Base-by-base conservation (phyloP, 2,113 vertebrate species). In the Calonectris borealis region DNA sequence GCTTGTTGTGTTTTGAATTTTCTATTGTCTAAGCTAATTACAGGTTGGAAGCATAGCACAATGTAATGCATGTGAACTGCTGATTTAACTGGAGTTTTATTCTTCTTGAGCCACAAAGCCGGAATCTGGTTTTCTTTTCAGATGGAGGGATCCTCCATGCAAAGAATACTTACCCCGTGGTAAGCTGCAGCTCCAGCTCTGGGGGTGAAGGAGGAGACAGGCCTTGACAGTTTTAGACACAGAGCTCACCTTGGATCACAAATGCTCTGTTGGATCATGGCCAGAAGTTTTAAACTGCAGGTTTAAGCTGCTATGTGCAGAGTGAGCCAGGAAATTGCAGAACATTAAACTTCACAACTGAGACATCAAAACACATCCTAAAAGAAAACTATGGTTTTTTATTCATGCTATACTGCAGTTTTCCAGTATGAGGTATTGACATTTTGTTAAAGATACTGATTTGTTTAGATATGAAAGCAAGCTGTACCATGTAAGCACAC, bases 21-120 rank as follows among this genome's bases (percentile, higher is more conserved):
- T 86, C 86, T 89, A 54, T 94, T 96, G 90, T 93, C 83, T 90
- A 64, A 90, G 73, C 78, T 97, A 97, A 97, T 96, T 93, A 75
- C 64, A 86, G 54, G 60, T 94, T 96, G 88, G 90, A 83, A 95
- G 36, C 36, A 42, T 20, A 75, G 38, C 25, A 90, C 78, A 94
- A 86, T 65, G 46, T 31, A 78, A 70, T 29, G 62, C 25, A 20
- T 54, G 24, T 42, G 66, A 96, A 83, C 51, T 78, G 81, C 71
- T 91, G 92, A 94, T 96, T 96, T 93, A 86, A 95, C 66, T 83
- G 48, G 26, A 82, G 60, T 75, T 93, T 80, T 86, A 83, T 90
- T 93, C 52, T 88, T 83, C 76, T 68, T 79, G 57, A 89, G 38
- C 62, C 66, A 36, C 62, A 89, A 81, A 86, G 10, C 32, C 9